Base-by-base conservation (phyloP, 1,140 invertebrate genomes). In the Tetragonula clypearis region DNA sequence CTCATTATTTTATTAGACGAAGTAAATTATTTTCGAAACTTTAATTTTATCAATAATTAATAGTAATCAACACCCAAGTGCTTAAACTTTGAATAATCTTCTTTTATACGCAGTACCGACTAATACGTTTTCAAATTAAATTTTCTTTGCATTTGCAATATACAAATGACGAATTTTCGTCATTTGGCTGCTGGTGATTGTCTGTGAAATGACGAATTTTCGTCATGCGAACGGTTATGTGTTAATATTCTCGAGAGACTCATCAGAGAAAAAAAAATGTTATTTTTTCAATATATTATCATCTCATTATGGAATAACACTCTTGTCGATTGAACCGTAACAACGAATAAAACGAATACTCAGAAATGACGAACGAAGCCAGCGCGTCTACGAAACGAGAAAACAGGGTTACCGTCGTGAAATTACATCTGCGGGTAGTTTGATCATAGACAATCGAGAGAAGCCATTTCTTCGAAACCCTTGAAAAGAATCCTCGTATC, bases 381-480 rank as follows among this genome's bases (percentile, higher is more conserved):
- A 26, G 49, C 35, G 58, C 49, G 21, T 17, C 14, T 62, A 5
- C 30, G 6, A 19, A 11, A 71, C 41, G 30, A 72, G 62, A 65
- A 77, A 88, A 81, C 87, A 84, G 26, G 23, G 62, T 21, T 58
- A 14, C 26, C 14, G 55, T 86, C 71, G 55, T 84, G 73, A 86
- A 79, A 88, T 77, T 78, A 62, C 66, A 89, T 82, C 82, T 66
- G 65, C 55, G 55, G 66, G 66, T 30, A 78, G 30, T 74, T 71
- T 86, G 76, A 86, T 89, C 41, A 72, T 75, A 71, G 30, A 60
- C 68, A 77, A 88, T 88, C 77, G 69, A 86, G 65, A 30, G 88
- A 89, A 89, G 53, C 84, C 87, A 80, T 68, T 56, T 17, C 30
- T 49, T 23, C 8, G 80, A 82, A 81, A 71, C 73, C 72, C 23